These are phyloP conservation scores for Gastrophysa polygoni DNA, from an alignment of 2,888 invertebrate species.

Conservation along the genomic window DNA sequence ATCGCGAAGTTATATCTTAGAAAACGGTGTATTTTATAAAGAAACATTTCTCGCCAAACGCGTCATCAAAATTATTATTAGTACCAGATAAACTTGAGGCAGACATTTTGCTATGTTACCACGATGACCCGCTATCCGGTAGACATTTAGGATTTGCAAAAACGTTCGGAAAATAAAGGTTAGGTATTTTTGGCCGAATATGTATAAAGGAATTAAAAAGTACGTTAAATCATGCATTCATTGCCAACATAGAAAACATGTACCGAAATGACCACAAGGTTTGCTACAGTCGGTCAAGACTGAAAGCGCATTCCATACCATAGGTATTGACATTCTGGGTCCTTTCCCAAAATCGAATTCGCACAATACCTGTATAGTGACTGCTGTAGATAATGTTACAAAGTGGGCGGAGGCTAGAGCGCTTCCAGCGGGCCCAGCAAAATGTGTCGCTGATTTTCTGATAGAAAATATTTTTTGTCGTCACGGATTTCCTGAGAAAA, in stretches of 20 bases:
- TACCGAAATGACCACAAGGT: conserved; percentile 1
- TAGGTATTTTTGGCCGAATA: conserved; percentile 4
- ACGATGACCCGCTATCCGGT: not conserved
- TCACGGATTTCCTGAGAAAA: conserved; percentile 1
- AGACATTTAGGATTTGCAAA: conserved; percentile 1
- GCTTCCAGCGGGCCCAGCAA: not conserved
- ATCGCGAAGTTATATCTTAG: not conserved
- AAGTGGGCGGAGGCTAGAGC: conserved; percentile 1
- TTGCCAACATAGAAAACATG: conserved; percentile 2
- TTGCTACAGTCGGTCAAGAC: not conserved
- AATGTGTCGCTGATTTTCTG: conserved; percentile 4
- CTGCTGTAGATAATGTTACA: not conserved
- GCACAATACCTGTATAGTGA: conserved; percentile 4
- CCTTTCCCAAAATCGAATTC: not conserved
- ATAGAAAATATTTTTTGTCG: conserved; percentile 1
- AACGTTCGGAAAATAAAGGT: not conserved
- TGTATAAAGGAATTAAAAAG: not conserved
- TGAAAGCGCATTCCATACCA: not conserved
- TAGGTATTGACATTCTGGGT: conserved; percentile 8
- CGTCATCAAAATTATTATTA: not conserved
- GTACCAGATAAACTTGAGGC: not conserved
- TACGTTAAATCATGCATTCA: conserved; percentile 3
- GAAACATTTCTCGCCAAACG: not conserved
- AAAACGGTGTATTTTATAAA: conserved; percentile 1
- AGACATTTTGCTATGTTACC: not conserved